Base-by-base conservation (phyloP, 2,113 vertebrate genomes). In the Phylloscopus trochilus region DNA sequence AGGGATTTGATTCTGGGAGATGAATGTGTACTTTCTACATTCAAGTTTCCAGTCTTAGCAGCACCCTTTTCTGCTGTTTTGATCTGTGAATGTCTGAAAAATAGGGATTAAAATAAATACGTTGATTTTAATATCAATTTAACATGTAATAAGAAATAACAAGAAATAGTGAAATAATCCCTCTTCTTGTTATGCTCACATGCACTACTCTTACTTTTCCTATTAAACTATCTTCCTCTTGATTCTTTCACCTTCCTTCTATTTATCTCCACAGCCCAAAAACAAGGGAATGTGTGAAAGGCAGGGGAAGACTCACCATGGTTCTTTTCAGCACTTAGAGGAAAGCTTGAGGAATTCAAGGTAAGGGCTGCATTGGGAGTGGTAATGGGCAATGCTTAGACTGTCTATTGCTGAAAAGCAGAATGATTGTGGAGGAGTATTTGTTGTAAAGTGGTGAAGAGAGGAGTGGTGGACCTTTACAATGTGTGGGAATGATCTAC, bases 251-350 rank as follows among this genome's bases (percentile, higher is more conserved):
- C 5, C 18, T 85, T 78, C 9, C 5, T 79, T 37, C 10, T 66
- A 2, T 82, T 49, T 68, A 30, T 43, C 30, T 73, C 19, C 16
- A 46, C 21, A 68, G 10, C 3, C 5, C 11, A 83, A 67, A 55
- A 8, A 58, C 15, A 75, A 6, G 2, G 2, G n/a, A 73, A 2
- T 17, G 2, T 62, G 9, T 70, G 31, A 79, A 79, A 63, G 23
- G 6, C 5, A 47, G 27, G 11, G 4, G 3, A 33, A 2, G 3
- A 44, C 17, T 30, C 17, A 41, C 3, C 5, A 3, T 22, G 2
- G 13, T 53, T 20, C 5, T 19, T 49, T 66, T 24, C 14, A 30
- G 10, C 17, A 53, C 8, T 13, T 20, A 43, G 13, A 21, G 11
- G 3, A 8, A 27, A 30, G 4, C 33, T 70, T 2, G 2, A 93